These are phyloP conservation scores for Pseudobourletiella spinata DNA, from an alignment of 1,140 invertebrate genomes.

Conservation along the genomic window DNA sequence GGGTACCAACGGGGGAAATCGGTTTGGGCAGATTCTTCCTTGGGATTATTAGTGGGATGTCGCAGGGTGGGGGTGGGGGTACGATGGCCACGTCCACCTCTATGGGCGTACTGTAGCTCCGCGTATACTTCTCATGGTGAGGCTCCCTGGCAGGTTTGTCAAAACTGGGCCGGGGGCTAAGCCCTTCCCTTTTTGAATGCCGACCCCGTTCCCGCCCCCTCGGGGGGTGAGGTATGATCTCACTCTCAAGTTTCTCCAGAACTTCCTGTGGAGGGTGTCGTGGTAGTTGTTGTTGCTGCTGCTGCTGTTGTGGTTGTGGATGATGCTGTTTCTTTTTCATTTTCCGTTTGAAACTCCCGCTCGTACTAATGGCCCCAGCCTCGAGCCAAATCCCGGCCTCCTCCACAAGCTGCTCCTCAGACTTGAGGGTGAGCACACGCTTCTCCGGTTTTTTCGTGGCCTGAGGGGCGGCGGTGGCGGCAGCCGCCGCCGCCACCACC, in stretches of 20 bases:
- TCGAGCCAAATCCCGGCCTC: constrained; percentile 14
- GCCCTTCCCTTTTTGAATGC: background rate
- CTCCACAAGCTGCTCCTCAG: constrained; percentile 7
- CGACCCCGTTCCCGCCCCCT: background rate
- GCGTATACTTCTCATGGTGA: background rate
- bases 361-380: background rate
- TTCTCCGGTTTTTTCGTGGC: background rate
- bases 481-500: background rate
- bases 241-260: constrained; percentile 3
- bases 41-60: background rate
- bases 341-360: constrained; percentile 7
- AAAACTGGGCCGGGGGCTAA: background rate
- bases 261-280: too few species aligned
- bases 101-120: background rate
- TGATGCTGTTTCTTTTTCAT: constrained; percentile 12
- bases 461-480: background rate
- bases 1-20: too few species aligned
- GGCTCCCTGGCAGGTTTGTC: background rate
- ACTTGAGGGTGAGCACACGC: background rate
- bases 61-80: background rate
- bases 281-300: background rate
- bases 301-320: too few species aligned
- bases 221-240: background rate
- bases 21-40: too few species aligned
- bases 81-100: background rate